phyloP scores from a whole-genome alignment of 2,113 vertebrate species.

The Pachypanchax playfairii region DNA sequence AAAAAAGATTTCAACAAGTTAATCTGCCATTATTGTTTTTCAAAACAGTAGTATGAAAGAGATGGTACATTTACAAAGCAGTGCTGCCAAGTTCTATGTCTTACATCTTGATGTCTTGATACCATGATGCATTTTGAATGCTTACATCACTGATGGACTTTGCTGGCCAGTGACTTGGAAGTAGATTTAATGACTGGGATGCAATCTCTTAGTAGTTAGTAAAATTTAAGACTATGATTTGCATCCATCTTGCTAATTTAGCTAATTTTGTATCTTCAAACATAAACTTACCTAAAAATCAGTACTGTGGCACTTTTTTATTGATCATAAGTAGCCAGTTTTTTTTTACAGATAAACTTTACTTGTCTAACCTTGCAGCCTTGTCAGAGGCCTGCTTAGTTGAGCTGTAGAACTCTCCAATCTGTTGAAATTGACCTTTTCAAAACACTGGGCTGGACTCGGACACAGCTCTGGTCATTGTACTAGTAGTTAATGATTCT shows the following conservation, averaged over 20 bases:
- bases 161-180: no score
- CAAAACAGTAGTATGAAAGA: no score
- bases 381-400: slow-evolving; percentile 36
- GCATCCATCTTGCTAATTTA: slow-evolving; percentile 8
- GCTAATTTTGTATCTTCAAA: no score
- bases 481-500: slow-evolving; percentile 71
- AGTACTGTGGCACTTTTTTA: slow-evolving; percentile 43
- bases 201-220: neutral
- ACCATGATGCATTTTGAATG: no score
- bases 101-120: no score
- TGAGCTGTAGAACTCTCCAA: slow-evolving; percentile 37
- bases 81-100: no score
- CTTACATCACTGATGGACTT: no score
- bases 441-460: slow-evolving; percentile 61
- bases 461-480: slow-evolving; percentile 74
- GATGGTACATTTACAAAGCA: no score
- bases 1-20: neutral
- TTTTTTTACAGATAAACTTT: slow-evolving; percentile 58
- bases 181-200: neutral
- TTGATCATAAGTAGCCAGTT: slow-evolving; percentile 57
- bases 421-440: slow-evolving; percentile 59
- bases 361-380: slow-evolving; percentile 29
- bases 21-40: neutral
- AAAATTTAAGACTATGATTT: slow-evolving; percentile 8
- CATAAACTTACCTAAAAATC: no score